Evolutionary conservation across 2,113 vertebrate species (phyloP).

Genomic region (Zeus faber): DNA sequence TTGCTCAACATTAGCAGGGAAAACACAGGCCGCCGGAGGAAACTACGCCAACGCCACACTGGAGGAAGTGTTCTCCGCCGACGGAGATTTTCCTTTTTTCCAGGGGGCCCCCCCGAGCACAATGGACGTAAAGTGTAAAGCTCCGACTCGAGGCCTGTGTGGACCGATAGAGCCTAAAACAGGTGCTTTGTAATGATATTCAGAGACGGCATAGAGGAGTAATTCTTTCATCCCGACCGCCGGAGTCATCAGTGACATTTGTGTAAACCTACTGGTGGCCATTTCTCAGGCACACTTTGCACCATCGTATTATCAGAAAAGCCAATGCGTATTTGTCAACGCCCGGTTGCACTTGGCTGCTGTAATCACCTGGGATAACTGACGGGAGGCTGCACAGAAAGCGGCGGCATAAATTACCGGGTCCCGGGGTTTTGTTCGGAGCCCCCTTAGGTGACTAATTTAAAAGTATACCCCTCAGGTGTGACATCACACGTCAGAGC

Average conservation of each 20-base stretch:
- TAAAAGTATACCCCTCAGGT: conserved; percentile 64
- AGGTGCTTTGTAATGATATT: conserved; percentile 59
- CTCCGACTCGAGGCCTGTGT: conserved; percentile 26
- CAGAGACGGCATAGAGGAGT: conserved; percentile 7
- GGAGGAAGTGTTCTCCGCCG: conserved; percentile 70
- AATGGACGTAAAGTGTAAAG: conserved; percentile 55
- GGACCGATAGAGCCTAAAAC: conserved; percentile 34
- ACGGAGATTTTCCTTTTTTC: conserved; percentile 65
- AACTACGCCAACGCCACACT: conserved; percentile 68
- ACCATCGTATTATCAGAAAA: conserved; percentile 19
- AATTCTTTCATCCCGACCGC: conserved; percentile 18
- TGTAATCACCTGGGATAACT: conserved; percentile 5
- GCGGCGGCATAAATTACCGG: conserved; percentile 32
- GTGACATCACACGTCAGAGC: conserved; percentile 54
- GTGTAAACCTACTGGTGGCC: conserved; percentile 9
- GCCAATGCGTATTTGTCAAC: conserved; percentile 17
- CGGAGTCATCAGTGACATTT: background rate
- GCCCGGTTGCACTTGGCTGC: conserved; percentile 10
- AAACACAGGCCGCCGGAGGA: conserved; percentile 67
- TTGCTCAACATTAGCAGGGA: conserved; percentile 89
- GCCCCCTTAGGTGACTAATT: conserved; percentile 66
- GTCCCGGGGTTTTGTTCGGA: conserved; percentile 37
- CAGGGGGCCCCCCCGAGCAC: conserved; percentile 33
- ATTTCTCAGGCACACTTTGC: conserved; percentile 32
- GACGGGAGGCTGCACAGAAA: background rate